Base-by-base conservation (phyloP, 2,888 invertebrate species). In the Cotesia congregata region DNA sequence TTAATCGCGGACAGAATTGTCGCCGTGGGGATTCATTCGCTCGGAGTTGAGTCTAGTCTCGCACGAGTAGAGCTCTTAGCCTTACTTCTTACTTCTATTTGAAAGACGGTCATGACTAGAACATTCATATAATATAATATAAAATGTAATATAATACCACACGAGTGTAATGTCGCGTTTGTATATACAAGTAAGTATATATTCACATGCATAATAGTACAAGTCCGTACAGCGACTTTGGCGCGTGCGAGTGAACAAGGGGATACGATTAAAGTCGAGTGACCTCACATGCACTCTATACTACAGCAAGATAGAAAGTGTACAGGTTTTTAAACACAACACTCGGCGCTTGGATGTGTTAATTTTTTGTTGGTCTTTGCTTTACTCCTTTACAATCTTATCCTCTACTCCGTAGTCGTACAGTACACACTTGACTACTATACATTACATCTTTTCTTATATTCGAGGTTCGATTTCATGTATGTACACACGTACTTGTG, bases 11-110 rank as follows among this genome's bases (percentile, higher is more conserved):
- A 40, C 41, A 64, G 64, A 62, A 74, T 74, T 40, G 67, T 60
- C 59, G 68, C 61, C 68, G 68, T 67, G 67, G 74, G 75, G 64
- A 75, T 70, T 75, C 64, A 69, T 59, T 59, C 60, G 40, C 50
- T 12, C 12, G 50, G 12, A 50, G 50, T 50, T 12, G 50, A 30
- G 30, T 30, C 30, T 30, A 30, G 30, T 30, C 30, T 30, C 30
- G 30, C 30, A 30, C 30, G 30, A 30, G 30, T 30, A 30, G 30
- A 30, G 30, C 3, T 30, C 30, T 30, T 30, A 30, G 30, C 30
- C 30, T 30, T 30, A 30, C 4, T 30, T 30, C 30, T 30, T 30
- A 62, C 62, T 30, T 30, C 30, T 30, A 3, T 30, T 30, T 30
- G 30, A 30, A 12, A 50, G 50, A 50, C 50, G 50, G 30, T 30